phyloP scores from a whole-genome alignment of 1,140 invertebrate species.

The Drosophila sp. region DNA sequence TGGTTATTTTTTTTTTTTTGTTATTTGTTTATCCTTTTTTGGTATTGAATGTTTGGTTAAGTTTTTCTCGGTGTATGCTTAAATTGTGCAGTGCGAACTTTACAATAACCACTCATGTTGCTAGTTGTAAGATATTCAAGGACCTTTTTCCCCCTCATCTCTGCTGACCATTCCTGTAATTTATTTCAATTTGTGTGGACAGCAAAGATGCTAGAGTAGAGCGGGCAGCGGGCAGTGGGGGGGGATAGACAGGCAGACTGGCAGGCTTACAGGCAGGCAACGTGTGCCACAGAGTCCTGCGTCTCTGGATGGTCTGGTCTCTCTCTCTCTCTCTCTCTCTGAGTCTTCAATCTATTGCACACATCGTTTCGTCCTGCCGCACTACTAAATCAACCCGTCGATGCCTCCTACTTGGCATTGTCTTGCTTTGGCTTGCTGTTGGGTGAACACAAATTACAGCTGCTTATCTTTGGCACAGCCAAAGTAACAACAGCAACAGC shows the following conservation, averaged over 20 bases:
- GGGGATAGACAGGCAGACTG: constrained; percentile 6
- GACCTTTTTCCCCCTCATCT: constrained; percentile 30
- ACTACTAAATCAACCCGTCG: constrained; percentile 69
- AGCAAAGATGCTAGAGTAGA: constrained; percentile 54
- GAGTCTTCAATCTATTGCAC: constrained; percentile 76
- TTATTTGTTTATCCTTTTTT: too few relatives aligned
- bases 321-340: constrained; percentile 19
- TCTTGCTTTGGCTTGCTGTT: constrained; percentile 65
- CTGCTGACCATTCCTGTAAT: constrained; percentile 69
- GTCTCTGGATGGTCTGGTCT: constrained; percentile 20
- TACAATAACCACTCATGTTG: constrained; percentile 74
- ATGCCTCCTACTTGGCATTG: constrained; percentile 43
- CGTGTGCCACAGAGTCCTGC: not conserved
- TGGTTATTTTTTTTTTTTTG: too few relatives aligned
- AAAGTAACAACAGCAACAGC: constrained; percentile 35
- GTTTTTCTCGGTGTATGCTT: constrained; percentile 61
- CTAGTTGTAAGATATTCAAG: constrained; percentile 45
- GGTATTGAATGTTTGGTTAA: not conserved
- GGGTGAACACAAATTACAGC: constrained; percentile 76
- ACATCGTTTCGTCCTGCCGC: constrained; percentile 50
- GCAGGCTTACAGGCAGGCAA: constrained; percentile 15
- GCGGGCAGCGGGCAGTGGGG: too few relatives aligned
- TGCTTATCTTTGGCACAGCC: constrained; percentile 77
- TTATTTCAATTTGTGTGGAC: constrained; percentile 81
- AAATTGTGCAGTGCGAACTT: constrained; percentile 62